These are phyloP conservation scores for Carposina sasakii DNA, from an alignment of 1,140 invertebrate species.

Conservation along the genomic window DNA sequence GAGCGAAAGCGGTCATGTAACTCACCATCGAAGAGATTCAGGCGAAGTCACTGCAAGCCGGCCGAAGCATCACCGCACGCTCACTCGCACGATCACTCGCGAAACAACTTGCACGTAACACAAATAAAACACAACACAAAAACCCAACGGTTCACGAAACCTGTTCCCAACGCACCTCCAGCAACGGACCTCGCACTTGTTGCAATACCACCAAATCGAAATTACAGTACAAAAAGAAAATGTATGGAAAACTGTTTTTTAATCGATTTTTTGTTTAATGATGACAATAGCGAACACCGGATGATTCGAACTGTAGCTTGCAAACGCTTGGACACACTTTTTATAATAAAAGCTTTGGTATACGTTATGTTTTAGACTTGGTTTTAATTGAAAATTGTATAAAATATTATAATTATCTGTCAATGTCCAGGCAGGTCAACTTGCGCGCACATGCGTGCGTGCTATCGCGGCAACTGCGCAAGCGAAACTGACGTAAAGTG, in stretches of 20 bases:
- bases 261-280: slow-evolving; percentile 53
- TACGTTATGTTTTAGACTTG: slow-evolving; percentile 24
- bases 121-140: slow-evolving; percentile 46
- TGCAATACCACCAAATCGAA: slow-evolving; percentile 51
- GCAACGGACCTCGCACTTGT: slow-evolving; percentile 41
- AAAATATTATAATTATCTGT: slow-evolving; percentile 39
- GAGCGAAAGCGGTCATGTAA: no score
- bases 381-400: slow-evolving; percentile 44
- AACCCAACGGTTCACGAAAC: slow-evolving; percentile 52
- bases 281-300: no score
- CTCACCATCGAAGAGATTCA: slow-evolving; percentile 42
- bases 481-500: slow-evolving; percentile 37
- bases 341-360: slow-evolving; percentile 37
- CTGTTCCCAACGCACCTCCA: slow-evolving; percentile 44
- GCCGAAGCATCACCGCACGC: slow-evolving; percentile 45
- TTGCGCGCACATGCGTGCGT: slow-evolving; percentile 39
- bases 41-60: slow-evolving; percentile 23
- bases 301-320: slow-evolving; percentile 25
- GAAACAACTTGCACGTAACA: slow-evolving; percentile 30
- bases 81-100: slow-evolving; percentile 38
- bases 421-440: slow-evolving; percentile 42
- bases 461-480: slow-evolving; percentile 40
- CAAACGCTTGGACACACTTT: slow-evolving; percentile 27
- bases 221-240: slow-evolving; percentile 38
- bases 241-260: slow-evolving; percentile 43